Evolutionary conservation across 2,113 vertebrate species (phyloP).

Genomic region (Grammomys surdaster): DNA sequence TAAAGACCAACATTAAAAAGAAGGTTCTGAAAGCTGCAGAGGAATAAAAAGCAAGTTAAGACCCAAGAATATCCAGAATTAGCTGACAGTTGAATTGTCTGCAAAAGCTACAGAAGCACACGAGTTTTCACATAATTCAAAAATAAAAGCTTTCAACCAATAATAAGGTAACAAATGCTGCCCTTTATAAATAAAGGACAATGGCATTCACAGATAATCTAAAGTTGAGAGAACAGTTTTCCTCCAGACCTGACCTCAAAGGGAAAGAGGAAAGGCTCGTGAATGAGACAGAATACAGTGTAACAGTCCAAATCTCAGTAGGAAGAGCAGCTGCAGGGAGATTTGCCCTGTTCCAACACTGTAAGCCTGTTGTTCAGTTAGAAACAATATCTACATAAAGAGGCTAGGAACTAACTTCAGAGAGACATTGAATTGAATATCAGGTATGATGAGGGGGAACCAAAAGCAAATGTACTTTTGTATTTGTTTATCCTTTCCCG

Average conservation of each 20-base stretch:
- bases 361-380: neutral
- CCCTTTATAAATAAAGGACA: neutral
- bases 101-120: too few relatives aligned
- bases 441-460: neutral
- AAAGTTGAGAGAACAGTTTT: neutral
- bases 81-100: neutral
- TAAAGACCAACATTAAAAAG: neutral
- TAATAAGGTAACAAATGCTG: neutral
- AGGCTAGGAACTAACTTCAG: neutral
- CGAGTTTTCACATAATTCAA: neutral
- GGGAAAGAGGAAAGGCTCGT: neutral
- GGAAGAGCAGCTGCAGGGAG: neutral
- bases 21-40: neutral
- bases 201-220: neutral
- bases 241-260: neutral
- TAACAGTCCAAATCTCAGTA: neutral
- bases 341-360: neutral
- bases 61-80: neutral
- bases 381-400: neutral
- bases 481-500: neutral
- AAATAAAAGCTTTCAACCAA: neutral
- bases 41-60: neutral
- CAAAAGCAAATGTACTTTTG: neutral
- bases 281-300: neutral
- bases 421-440: neutral